These are phyloP conservation scores for Hedya salicella DNA, from an alignment of 2,888 invertebrate species.

Conservation along the genomic window DNA sequence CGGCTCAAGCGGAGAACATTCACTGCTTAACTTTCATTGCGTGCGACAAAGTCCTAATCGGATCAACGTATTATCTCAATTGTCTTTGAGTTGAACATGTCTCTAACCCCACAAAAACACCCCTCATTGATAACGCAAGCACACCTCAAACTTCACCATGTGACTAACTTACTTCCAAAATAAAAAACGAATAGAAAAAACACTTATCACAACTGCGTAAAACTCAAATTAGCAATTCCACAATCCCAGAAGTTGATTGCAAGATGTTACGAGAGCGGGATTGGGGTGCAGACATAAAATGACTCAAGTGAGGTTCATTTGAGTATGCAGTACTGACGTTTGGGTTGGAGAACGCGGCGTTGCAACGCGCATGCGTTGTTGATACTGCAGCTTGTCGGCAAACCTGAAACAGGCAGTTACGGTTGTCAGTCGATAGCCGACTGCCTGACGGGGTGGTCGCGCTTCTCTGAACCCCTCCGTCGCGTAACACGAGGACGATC, in stretches of 20 bases:
- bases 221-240: conserved; percentile 30
- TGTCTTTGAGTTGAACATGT: conserved; percentile 3
- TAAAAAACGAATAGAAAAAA: conserved; percentile 32
- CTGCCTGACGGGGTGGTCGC: conserved; percentile 59
- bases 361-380: conserved; percentile 74
- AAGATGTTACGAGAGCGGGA: conserved; percentile 60
- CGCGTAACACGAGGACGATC: conserved; percentile 40
- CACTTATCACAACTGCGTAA: conserved; percentile 33
- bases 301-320: neutral
- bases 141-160: conserved; percentile 36
- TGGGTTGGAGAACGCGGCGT: conserved; percentile 54
- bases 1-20: neutral
- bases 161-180: conserved; percentile 15
- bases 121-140: conserved; percentile 33
- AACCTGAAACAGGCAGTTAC: conserved; percentile 63
- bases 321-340: neutral
- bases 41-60: neutral
- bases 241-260: conserved; percentile 47
- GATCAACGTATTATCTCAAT: conserved; percentile 12
- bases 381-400: conserved; percentile 73
- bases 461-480: conserved; percentile 46
- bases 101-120: neutral
- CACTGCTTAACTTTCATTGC: neutral
- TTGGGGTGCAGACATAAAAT: neutral
- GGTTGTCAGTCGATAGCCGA: conserved; percentile 75